Base-by-base conservation (phyloP, 1,140 invertebrate genomes). In the Epicauta chinensis region DNA sequence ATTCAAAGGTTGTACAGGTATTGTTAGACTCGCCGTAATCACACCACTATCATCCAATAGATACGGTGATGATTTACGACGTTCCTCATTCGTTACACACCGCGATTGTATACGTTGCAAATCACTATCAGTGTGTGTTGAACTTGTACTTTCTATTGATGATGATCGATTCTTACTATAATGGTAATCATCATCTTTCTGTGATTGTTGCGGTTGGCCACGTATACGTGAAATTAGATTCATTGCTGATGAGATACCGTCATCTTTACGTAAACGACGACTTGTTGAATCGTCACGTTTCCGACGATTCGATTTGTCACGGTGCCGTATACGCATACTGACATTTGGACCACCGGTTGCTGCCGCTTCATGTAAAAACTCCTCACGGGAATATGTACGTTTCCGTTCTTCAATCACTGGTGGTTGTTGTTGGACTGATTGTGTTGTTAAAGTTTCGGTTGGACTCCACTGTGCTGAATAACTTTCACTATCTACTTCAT, bases 1-100 rank as follows among this genome's bases (percentile, higher is more conserved):
- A 54, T 76, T 51, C 29, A 42, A 34, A 16, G 49, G 35, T 72
- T 72, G 83, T 73, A 72, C 73, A 1, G 86, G 84, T 66, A 91
- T 87, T 53, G 84, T 87, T 3, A 91, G 75, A 58, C 84, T 89
- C 0, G 87, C 88, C 1, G 85, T 89, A 55, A 92, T 87, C 3
- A 90, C 81, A 62, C 82, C 81, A 60, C 66, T 68, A 56, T 74
- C 72, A 61, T 77, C 73, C 30, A 67, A 42, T n/a, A 62, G 32
- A 53, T 66, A 75, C 1, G 76, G 75, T 0, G 75, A 75, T 0
- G 76, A 77, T 59, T 68, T 68, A 54, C 77, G 65, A 36, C 76
- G 64, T 43, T 77, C 73, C 5, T 77, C 71, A n/a, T 30, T 46
- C 34, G 46, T 54, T 40, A 49, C 35, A 17, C 3, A 5, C 3